A percentile compares a stretch with the other conserved stretches of the same genome.
Evolutionary conservation across 2,888 invertebrate species (phyloP).

Genomic region (Andrena dorsata): DNA sequence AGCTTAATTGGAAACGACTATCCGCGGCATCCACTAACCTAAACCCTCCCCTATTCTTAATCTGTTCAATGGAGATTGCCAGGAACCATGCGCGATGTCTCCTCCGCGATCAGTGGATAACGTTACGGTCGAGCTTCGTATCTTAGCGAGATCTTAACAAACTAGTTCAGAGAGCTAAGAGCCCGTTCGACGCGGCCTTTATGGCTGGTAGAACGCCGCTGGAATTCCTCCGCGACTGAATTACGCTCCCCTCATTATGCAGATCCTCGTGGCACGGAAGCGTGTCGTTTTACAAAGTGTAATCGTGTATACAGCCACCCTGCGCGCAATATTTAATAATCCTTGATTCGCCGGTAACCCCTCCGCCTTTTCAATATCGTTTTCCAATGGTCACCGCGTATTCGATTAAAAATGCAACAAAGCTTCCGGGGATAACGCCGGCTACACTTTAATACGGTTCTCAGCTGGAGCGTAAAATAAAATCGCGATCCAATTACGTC

Average conservation of each 20-base stretch:
- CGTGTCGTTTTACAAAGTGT: background rate
- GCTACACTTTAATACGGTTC: slow-evolving; percentile 18
- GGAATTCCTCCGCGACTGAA: background rate
- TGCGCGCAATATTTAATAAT: background rate
- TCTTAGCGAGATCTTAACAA: slow-evolving; percentile 58
- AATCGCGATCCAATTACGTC: slow-evolving; percentile 45
- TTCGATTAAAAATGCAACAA: slow-evolving; percentile 21
- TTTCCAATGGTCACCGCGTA: background rate
- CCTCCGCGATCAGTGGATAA: slow-evolving; percentile 48
- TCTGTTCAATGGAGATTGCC: slow-evolving; percentile 70
- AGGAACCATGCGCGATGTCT: slow-evolving; percentile 40
- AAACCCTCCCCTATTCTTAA: slow-evolving; percentile 65
- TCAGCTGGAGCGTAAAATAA: slow-evolving; percentile 28
- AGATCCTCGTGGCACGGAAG: background rate
- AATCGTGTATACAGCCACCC: background rate
- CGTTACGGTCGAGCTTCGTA: slow-evolving; percentile 48
- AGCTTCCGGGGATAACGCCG: background rate
- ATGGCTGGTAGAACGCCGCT: background rate
- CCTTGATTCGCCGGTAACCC: background rate
- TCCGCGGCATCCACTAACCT: slow-evolving; percentile 44
- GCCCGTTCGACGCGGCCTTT: slow-evolving; percentile 8
- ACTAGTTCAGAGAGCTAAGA: slow-evolving; percentile 23
- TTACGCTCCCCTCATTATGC: slow-evolving; percentile 15
- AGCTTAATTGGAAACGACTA: slow-evolving; percentile 71
- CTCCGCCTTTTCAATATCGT: background rate